Conservation (phyloP, 2,113 vertebrate genomes). For the Propithecus coquereli region DNA sequence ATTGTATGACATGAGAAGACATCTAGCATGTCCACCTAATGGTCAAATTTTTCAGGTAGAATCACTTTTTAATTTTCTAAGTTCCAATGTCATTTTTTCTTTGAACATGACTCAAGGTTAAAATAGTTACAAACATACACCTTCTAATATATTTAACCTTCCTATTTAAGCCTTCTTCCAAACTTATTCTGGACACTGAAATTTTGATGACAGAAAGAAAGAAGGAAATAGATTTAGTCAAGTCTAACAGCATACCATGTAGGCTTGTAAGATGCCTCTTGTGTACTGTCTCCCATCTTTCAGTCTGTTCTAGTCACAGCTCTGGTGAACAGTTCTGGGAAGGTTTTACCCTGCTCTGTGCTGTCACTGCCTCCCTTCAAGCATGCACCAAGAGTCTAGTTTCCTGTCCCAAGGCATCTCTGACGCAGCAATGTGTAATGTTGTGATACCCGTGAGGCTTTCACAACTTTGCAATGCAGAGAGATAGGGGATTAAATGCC, state of each 20-base stretch:
- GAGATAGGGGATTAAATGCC: not conserved
- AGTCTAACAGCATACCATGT: not conserved
- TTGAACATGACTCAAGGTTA: not conserved
- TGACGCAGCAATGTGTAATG: not conserved
- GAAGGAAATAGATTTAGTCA: not conserved
- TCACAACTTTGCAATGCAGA: not conserved
- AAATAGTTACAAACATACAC: not conserved
- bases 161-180: not conserved
- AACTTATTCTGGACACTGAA: not conserved
- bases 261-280: not conserved
- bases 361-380: not conserved
- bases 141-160: not conserved
- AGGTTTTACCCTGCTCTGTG: not conserved
- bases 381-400: not conserved
- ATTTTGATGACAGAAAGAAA: not conserved
- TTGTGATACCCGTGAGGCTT: not conserved
- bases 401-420: not conserved
- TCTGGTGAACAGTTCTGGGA: not conserved
- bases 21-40: not conserved
- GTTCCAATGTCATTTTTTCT: not conserved
- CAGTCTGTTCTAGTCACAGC: not conserved
- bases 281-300: not conserved
- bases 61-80: constrained; percentile 24
- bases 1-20: not conserved
- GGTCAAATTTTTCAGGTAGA: not conserved